Evolutionary conservation across 2,888 invertebrate species (phyloP).

Genomic region (Ptychoptera contaminata): DNA sequence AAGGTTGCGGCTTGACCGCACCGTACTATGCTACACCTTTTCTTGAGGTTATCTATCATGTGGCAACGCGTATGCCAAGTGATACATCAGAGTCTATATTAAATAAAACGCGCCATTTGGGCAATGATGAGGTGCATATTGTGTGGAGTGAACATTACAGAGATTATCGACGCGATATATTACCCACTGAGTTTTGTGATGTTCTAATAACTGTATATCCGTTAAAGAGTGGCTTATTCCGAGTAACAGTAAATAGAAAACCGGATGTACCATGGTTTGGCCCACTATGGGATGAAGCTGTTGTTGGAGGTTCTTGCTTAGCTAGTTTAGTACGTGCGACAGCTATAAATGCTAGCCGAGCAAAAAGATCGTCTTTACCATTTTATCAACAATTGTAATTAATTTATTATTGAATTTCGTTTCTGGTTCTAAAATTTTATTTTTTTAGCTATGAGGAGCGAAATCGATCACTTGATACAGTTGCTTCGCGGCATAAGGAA

Average conservation of each 20-base stretch:
- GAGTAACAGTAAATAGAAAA: conserved; percentile 78
- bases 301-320: conserved; percentile 39
- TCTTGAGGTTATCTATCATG: conserved; percentile 90
- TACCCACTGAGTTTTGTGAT: conserved; percentile 99
- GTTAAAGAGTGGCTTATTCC: conserved; percentile 65
- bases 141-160: conserved; percentile 97
- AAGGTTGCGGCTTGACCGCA: conserved; percentile 78
- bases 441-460: conserved; percentile 72
- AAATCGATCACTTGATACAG: conserved; percentile 66
- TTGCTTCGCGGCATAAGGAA: conserved; percentile 72
- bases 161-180: conserved; percentile 89
- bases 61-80: conserved; percentile 92
- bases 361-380: conserved; percentile 76
- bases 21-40: conserved; percentile 92
- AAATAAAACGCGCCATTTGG: conserved; percentile 87
- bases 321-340: conserved; percentile 81
- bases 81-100: conserved; percentile 74
- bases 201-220: conserved; percentile 95
- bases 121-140: conserved; percentile 97
- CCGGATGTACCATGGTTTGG: conserved; percentile 89
- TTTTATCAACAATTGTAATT: conserved; percentile 82
- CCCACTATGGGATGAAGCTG: conserved; percentile 83
- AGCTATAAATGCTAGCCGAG: conserved; percentile 81
- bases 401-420: conserved; percentile 4
- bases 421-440: conserved; percentile 3